Evolutionary conservation across 35 echinoderm and acorn worm genomes (phyloP), one percentile per base, ranked within the genome.

Genomic region (Heliocidaris erythrogramma): DNA sequence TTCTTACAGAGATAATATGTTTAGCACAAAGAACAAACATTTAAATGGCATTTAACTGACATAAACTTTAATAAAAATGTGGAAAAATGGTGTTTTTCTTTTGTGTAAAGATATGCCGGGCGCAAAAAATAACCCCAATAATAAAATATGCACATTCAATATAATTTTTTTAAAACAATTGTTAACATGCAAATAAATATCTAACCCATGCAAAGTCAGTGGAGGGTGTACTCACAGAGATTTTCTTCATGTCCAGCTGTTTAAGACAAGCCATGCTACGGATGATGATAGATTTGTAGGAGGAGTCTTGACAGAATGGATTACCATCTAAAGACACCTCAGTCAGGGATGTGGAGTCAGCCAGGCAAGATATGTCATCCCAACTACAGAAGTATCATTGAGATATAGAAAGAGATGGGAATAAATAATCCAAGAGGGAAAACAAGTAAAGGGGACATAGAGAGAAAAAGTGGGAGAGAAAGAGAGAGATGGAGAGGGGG

Each of bases 181-280:
- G 8, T 13, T 2, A 10, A 56, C 52, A 56, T 56, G 52, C 52
- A 56, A 9, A 56, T 11, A 14, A 56, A 56, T 56, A 56, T 56
- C 52, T 11, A 56, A 10, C 10, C 16, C 18, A 5, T 71, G 27
- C 18, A 78, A 78, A 27, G 21, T 7, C 27, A 78, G 27, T 27
- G 65, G 17, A 78, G 7, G 4, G 18, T 86, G 7, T 18, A 95
- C 97, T 86, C 90, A 99, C 98, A 24, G 98, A 95, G 11, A 99
- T 97, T 86, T 95, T 96, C 84, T 99, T 97, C 97, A 97, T 97
- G 49, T 99, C 98, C 29, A 99, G 93, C 90, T 97, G 96, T 92
- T 88, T 96, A 9, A 99, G 96, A 52, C 97, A 97, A 17, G 90
- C 48, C 92, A 97, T 93, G 84, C 92, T 89, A 49, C 93, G 95